phyloP scores from a whole-genome alignment of 1,140 invertebrate species.

The Steinernema khuongi region DNA sequence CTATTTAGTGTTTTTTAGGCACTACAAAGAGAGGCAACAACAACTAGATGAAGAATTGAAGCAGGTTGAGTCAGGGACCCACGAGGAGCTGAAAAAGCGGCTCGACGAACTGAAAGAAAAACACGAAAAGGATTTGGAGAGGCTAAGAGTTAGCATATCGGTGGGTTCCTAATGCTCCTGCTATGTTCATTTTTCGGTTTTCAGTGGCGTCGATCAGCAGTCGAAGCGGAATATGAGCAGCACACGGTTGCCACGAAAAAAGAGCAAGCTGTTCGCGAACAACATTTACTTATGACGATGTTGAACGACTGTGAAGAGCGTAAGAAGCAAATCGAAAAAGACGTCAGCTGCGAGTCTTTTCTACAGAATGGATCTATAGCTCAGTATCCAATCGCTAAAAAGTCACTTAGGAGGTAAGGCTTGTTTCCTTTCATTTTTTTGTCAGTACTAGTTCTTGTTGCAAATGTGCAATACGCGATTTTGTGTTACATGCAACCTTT shows the following conservation, averaged over 20 bases:
- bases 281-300: not conserved
- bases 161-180: no score
- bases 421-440: no score
- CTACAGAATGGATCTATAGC: not conserved
- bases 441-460: no score
- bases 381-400: not conserved
- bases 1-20: not conserved
- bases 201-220: no score
- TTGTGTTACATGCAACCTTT: no score
- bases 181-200: not conserved
- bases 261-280: not conserved
- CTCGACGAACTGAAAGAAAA: not conserved
- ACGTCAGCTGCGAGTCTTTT: not conserved
- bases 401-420: constrained; percentile 1
- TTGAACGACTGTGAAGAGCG: constrained; percentile 3
- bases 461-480: no score
- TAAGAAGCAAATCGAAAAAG: not conserved
- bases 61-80: not conserved
- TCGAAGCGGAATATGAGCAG: no score
- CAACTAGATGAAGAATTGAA: not conserved
- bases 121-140: not conserved
- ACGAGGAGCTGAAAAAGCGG: not conserved
- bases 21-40: not conserved
- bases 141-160: not conserved
- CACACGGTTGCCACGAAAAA: no score